Evolutionary conservation across 2,797 vertebrate species (phyloP).

Genomic region (Sarcophilus harrisii): DNA sequence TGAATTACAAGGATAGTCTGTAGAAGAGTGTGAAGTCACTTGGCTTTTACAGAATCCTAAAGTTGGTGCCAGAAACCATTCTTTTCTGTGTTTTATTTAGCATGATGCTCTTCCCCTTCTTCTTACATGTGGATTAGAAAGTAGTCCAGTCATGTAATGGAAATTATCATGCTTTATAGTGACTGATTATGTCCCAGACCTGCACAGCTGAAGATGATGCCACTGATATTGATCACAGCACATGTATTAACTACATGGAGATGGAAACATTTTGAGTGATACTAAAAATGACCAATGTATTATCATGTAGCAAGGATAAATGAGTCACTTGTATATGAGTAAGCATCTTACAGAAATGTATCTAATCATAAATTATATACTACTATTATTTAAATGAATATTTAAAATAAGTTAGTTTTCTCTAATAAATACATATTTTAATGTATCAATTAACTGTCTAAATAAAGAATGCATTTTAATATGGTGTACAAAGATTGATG

Average conservation of each 20-base stretch:
- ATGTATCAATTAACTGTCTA: conserved; percentile 29
- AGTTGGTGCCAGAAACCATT: conserved; percentile 17
- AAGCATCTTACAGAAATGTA: conserved; percentile 5
- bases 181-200: not conserved
- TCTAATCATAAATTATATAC: conserved; percentile 10
- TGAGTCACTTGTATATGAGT: conserved; percentile 31
- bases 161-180: not conserved
- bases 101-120: conserved; percentile 12
- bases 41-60: conserved; percentile 16
- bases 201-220: not conserved
- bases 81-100: conserved; percentile 20
- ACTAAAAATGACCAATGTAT: not conserved
- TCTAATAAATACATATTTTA: conserved; percentile 47
- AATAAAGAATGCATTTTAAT: conserved; percentile 71
- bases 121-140: not conserved
- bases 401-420: conserved; percentile 46
- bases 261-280: not conserved
- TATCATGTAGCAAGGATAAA: conserved; percentile 33
- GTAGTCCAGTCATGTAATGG: not conserved
- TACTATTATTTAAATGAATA: conserved; percentile 44
- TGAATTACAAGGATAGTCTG: not conserved
- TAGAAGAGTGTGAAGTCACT: not conserved
- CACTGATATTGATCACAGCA: not conserved
- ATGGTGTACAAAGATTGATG: conserved; percentile 53
- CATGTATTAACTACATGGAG: not conserved